Evolutionary conservation across 2,888 invertebrate species (phyloP), one percentile per base, ranked within the genome.

Genomic region (Drosophila vallismaia): DNA sequence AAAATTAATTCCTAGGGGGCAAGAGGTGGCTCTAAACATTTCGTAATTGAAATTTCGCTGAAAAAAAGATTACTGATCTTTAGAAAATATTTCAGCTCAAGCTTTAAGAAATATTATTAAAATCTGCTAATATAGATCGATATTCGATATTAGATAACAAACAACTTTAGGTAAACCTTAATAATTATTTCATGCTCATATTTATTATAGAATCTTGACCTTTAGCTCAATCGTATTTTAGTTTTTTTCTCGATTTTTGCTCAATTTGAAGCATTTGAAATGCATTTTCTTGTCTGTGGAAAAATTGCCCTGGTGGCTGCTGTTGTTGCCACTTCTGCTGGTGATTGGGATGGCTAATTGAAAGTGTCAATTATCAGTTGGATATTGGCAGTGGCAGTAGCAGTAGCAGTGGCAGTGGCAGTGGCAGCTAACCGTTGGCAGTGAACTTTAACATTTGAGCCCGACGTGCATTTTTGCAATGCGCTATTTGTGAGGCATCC

Each of bases 381-480:
- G 54, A 26, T 46, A 57, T 5, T 31, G 24, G 42, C 57, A 29
- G 14, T 7, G 5, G 42, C 26, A 36, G 29, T 9, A 4, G 38
- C 9, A 19, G 3, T 31, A 12, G 42, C 57, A 5, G 42, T 2
- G 28, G 29, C 14, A 31, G 3, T 31, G 24, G 42, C 57, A 5
- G 42, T 2, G 28, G 29, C 14, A 31, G 52, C 42, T 45, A 36
- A 19, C 45, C 9, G 29, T 55, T 55, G 48, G 50, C 73, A 52
- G 40, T 81, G 81, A 82, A 86, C 86, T 82, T 75, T 82, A 70
- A 76, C 86, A 82, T 82, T 82, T 82, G 28, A 49, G 59, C 24
- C 24, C 44, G 44, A 19, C 19, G 12, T 36, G 33, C 50, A 44
- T 31, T 31, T 44, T 12, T 49, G 42, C n/a, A 44, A 24, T 44